Percentiles rank a stretch among this genome's conserved stretches.
Conservation (phyloP, 2,888 invertebrate genomes). For the Schizaphis graminum region DNA sequence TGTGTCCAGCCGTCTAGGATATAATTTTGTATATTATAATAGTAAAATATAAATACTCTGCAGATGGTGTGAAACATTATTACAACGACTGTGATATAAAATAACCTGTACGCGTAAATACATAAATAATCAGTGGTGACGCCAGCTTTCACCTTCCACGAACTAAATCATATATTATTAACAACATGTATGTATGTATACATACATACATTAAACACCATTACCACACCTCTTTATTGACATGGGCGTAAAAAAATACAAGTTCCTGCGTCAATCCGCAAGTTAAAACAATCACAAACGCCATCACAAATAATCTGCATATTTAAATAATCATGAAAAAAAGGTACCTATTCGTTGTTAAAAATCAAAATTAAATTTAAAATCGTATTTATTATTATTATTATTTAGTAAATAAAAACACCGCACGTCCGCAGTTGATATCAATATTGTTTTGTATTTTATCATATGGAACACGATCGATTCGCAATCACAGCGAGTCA, state of each 20-base stretch:
- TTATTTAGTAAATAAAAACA: not conserved
- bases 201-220: not conserved
- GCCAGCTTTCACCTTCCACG: not conserved
- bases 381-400: not conserved
- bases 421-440: not conserved
- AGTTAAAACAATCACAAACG: conserved; percentile 15
- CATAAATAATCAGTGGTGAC: not conserved
- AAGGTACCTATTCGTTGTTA: not conserved
- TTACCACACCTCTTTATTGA: not conserved
- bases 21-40: too few relatives aligned
- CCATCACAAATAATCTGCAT: not conserved
- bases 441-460: not conserved
- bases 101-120: not conserved
- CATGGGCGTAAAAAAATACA: not conserved
- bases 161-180: not conserved
- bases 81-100: not conserved
- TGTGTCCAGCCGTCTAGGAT: too few relatives aligned
- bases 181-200: not conserved
- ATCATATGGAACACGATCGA: not conserved
- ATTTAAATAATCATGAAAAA: not conserved
- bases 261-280: not conserved
- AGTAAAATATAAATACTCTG: too few relatives aligned
- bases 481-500: not conserved
- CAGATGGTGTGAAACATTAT: not conserved
- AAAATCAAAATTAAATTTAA: not conserved